Evolutionary conservation across 2,888 invertebrate genomes (phyloP), one percentile per base, ranked within the genome.

Genomic region (Capitulum mitella): DNA sequence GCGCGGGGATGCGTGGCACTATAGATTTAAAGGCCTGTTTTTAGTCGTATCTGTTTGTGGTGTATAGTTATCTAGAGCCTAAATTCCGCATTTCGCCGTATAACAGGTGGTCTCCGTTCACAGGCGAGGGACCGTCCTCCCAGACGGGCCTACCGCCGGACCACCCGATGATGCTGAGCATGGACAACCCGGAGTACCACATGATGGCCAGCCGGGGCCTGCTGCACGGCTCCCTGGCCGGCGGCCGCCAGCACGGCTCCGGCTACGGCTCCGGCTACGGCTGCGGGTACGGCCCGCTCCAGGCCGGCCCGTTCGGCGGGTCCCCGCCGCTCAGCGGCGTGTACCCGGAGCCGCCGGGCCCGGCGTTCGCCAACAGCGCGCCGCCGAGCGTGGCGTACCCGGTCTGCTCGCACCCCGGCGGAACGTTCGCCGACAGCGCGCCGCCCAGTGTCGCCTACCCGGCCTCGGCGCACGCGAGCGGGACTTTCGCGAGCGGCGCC

Each of bases 141-240:
- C 80, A 75, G 79, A 74, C 46, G 81, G 77, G 37, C 64, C 10
- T 19, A 12, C 10, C 34, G 2, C 32, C 12, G 16, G 64, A 64
- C 22, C 70, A 70, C 40, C 70, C 70, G 70, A 40, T 70, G 37
- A 70, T 70, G 89, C 81, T 82, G 29, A 84, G 84, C n/a, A 83
- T 97, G 78, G 96, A 96, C 85, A 97, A 97, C 87, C 95, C 96
- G 0, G 97, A 97, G 85, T 97, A 97, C 85, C 82, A 82, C 78
- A 78, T 81, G 54, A 80, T 81, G 80, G 81, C 81, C 61, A 64
- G 78, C 78, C 78, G 79, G 3, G 79, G 79, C 43, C 78, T 79
- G 61, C 78, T 80, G 80, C 77, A 78, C 76, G 75, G 78, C 48
- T 79, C 80, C 19, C 76, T 58, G n/a, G 81, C 58, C 77, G 37